phyloP scores from a whole-genome alignment of 2,888 invertebrate species.

The Nomada fucata region DNA sequence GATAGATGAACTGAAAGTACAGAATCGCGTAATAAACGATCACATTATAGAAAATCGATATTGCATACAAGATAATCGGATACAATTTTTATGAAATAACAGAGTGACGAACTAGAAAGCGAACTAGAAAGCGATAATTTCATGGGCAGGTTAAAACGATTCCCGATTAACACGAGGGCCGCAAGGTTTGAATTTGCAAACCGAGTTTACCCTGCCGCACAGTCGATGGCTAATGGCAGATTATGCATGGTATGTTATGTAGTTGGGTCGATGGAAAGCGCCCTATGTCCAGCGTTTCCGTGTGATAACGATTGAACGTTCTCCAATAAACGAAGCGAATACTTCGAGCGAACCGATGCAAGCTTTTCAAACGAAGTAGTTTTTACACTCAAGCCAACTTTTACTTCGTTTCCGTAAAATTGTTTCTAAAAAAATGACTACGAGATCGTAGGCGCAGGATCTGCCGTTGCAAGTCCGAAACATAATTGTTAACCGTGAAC shows the following conservation, averaged over 20 bases:
- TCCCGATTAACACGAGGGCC: conserved; percentile 50
- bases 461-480: background rate
- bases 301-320: conserved; percentile 57
- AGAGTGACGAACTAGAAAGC: conserved; percentile 13
- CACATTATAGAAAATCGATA: too few species aligned
- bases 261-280: conserved; percentile 67
- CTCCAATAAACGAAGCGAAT: conserved; percentile 55
- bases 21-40: too few species aligned
- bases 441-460: background rate
- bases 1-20: too few species aligned
- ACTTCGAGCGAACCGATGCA: conserved; percentile 35
- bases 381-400: background rate
- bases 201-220: conserved; percentile 57
- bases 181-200: conserved; percentile 55
- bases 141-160: conserved; percentile 15
- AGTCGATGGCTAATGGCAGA: conserved; percentile 67
- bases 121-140: conserved; percentile 12
- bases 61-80: background rate
- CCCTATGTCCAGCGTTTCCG: conserved; percentile 42
- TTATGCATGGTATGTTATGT: conserved; percentile 50
- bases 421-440: background rate
- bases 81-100: conserved; percentile 31
- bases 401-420: background rate
- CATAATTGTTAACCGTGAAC: background rate
- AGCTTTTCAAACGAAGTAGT: background rate